phyloP scores from a whole-genome alignment of 2,113 vertebrate genomes.

The Falcunculus frontatus region DNA sequence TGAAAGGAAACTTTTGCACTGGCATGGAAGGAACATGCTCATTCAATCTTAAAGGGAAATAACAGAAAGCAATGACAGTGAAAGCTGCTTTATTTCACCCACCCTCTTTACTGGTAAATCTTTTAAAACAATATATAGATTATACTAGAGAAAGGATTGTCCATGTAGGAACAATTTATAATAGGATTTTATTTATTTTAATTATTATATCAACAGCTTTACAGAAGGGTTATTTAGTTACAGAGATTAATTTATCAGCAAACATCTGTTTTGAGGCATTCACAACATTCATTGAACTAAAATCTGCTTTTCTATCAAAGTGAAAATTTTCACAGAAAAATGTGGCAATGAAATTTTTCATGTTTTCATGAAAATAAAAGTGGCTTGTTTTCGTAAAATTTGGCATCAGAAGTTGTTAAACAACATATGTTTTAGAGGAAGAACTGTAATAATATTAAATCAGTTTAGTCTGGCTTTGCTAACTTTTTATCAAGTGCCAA shows the following conservation, averaged over 20 bases:
- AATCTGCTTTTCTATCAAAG: not conserved
- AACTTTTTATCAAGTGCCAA: not conserved
- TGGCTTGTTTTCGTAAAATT: not conserved
- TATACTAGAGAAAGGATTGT: not conserved
- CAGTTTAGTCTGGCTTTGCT: not conserved
- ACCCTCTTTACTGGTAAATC: not conserved
- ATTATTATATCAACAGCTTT: not conserved
- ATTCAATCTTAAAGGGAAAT: not conserved
- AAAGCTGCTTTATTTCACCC: not conserved
- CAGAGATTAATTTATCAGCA: not conserved
- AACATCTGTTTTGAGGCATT: not conserved
- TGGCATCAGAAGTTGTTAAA: not conserved
- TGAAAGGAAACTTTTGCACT: not conserved
- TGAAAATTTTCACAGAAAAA: not conserved
- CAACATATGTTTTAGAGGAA: not conserved
- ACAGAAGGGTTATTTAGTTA: not conserved
- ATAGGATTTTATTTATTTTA: not conserved
- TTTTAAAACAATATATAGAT: not conserved
- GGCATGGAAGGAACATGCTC: not conserved
- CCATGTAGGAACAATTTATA: not conserved
- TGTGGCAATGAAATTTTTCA: not conserved
- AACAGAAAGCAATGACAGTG: not conserved
- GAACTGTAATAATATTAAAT: not conserved
- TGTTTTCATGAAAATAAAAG: not conserved
- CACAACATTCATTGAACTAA: not conserved